Evolutionary conservation across 2,888 invertebrate species (phyloP).

Genomic region (Polydrusus pterygomalis): DNA sequence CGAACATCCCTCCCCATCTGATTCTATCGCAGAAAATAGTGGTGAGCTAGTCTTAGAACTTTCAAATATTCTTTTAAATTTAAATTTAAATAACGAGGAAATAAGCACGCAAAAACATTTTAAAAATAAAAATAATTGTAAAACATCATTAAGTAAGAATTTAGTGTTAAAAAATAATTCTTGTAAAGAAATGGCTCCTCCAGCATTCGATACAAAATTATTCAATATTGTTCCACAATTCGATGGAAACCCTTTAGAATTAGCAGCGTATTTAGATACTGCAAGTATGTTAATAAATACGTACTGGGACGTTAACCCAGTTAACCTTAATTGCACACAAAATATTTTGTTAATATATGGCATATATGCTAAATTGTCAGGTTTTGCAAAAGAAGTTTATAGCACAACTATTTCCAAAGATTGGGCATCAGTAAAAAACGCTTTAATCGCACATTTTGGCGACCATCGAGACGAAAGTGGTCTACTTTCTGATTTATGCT

Average conservation of each 20-base stretch:
- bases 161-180: not conserved
- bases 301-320: not conserved
- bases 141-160: no score
- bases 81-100: not conserved
- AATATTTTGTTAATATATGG: constrained; percentile 1
- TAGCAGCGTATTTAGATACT: constrained; percentile 3
- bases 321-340: not conserved
- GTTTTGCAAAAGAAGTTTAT: not conserved
- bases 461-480: not conserved
- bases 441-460: not conserved
- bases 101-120: not conserved
- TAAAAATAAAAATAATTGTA: not conserved
- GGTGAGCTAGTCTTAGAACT: constrained; percentile 9
- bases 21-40: constrained; percentile 4
- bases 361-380: not conserved
- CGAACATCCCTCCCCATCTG: not conserved
- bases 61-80: not conserved
- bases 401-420: not conserved
- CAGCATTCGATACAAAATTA: not conserved
- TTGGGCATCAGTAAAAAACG: constrained; percentile 3
- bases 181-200: not conserved
- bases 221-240: constrained; percentile 9
- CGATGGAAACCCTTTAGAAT: constrained; percentile 3
- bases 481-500: constrained; percentile 9
- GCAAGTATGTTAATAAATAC: constrained; percentile 4